A percentile compares a stretch with the other conserved stretches of the same genome.
Evolutionary conservation across 2,888 invertebrate species (phyloP).

Genomic region (Cheilosia scutellata): DNA sequence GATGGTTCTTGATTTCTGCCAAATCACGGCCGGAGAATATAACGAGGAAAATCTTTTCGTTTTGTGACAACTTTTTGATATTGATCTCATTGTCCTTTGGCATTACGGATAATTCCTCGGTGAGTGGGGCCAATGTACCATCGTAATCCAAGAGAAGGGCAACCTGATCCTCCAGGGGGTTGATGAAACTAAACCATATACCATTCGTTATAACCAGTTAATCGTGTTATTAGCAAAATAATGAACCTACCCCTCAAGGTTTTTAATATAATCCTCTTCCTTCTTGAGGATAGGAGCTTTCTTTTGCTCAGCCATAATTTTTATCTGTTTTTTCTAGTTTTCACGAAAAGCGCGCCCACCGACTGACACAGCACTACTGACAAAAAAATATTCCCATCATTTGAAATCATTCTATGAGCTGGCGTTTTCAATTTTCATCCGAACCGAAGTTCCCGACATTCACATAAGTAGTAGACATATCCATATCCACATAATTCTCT

Average conservation of each 20-base stretch:
- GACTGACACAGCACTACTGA: constrained; percentile 73
- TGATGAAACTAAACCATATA: constrained; percentile 83
- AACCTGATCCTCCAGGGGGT: constrained; percentile 87
- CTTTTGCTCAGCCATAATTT: constrained; percentile 83
- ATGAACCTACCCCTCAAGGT: constrained; percentile 81
- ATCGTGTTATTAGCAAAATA: constrained; percentile 5
- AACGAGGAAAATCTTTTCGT: constrained; percentile 89
- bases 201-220: constrained; percentile 1
- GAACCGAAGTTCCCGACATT: constrained; percentile 14
- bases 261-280: constrained; percentile 83
- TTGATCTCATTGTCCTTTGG: constrained; percentile 91
- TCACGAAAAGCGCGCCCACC: constrained; percentile 68
- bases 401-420: constrained; percentile 62
- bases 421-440: constrained; percentile 45
- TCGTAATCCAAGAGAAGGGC: constrained; percentile 90
- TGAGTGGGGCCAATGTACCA: constrained; percentile 90
- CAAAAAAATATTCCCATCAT: constrained; percentile 59
- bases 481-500: constrained; percentile 60
- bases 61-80: constrained; percentile 88
- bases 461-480: constrained; percentile 21
- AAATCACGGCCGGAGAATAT: constrained; percentile 90
- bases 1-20: constrained; percentile 90
- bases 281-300: constrained; percentile 83
- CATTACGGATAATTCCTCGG: constrained; percentile 86
- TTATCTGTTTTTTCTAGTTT: constrained; percentile 54